Evolutionary conservation across 2,888 invertebrate genomes (phyloP), one percentile per base, ranked within the genome.

Genomic region (Phrixothrix hirtus): DNA sequence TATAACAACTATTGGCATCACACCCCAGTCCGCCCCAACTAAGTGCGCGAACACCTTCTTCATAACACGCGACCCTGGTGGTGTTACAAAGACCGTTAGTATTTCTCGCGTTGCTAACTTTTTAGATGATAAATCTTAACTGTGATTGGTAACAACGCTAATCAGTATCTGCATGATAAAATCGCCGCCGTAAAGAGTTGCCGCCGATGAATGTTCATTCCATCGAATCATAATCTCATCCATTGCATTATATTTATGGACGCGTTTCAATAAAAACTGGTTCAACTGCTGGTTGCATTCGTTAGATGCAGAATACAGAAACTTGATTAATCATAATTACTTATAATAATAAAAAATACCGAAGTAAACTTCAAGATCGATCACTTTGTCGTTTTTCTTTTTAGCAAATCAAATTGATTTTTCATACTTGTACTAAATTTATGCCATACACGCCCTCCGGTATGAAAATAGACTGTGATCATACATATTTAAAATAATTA

Each of bases 21-120:
- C 63, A 61, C 64, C 63, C 60, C 61, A 55, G 48, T 41, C 64
- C 65, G 65, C 65, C 65, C 61, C 58, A 44, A 49, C 59, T 65
- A 65, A 65, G 60, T 57, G 62, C 59, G 55, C 60, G 55, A 59
- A 63, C 65, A 65, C 65, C 64, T 65, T 41, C 42, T 39, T 16
- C 36, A 36, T 26, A 54, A 52, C 58, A 60, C 64, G 63, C 64
- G 61, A 62, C 61, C 42, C 47, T 35, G 50, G 30, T 45, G 50
- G 31, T 47, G 51, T 53, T 55, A 39, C 39, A 58, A 55, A 44
- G 49, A 21, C 45, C 51, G 32, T 43, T 46, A 34, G 35, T 37
- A 31, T 38, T 35, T 21, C 43, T 37, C 36, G 36, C 43, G 31
- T 26, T 12, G 35, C 26, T 27, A 21, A 35, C 27, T 15, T 27